phyloP scores from a whole-genome alignment of 1,140 invertebrate genomes.

The Orius insidiosus region DNA sequence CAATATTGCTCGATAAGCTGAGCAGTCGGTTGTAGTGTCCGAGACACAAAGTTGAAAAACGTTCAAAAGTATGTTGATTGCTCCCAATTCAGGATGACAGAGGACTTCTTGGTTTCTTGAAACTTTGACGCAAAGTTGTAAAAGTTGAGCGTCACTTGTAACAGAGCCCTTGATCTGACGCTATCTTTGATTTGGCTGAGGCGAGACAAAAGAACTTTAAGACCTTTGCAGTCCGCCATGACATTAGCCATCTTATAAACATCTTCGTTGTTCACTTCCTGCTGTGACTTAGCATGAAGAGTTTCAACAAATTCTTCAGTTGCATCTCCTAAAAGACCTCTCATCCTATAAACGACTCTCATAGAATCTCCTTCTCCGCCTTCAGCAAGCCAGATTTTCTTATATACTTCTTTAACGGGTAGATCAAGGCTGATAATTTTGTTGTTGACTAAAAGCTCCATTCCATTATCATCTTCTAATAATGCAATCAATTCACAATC shows the following conservation, averaged over 20 bases:
- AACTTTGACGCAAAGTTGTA: constrained; percentile 67
- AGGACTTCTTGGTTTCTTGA: constrained; percentile 49
- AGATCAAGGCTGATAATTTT: constrained; percentile 95
- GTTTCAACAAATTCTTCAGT: constrained; percentile 97
- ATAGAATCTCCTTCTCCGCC: constrained; percentile 44
- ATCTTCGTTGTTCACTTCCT: constrained; percentile 85
- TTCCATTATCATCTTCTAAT: constrained; percentile 93
- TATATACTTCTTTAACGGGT: constrained; percentile 77
- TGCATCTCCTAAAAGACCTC: constrained; percentile 89
- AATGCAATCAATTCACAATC: constrained; percentile 94
- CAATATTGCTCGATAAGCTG: constrained; percentile 67
- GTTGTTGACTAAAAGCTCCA: constrained; percentile 96
- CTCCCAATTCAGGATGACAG: constrained; percentile 45
- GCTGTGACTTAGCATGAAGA: constrained; percentile 65
- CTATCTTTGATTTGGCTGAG: constrained; percentile 54
- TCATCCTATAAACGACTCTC: constrained; percentile 97
- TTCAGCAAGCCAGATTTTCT: constrained; percentile 36
- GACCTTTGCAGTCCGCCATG: constrained; percentile 69
- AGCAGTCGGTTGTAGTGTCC: constrained; percentile 40
- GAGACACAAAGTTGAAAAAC: constrained; percentile 47
- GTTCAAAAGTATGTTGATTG: constrained; percentile 47
- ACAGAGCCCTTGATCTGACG: constrained; percentile 51
- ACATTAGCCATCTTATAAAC: constrained; percentile 65
- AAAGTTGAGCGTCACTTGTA: constrained; percentile 68
- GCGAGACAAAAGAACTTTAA: constrained; percentile 56